These are phyloP conservation scores for Brevimyrus niger DNA, from an alignment of 2,113 vertebrate genomes.

Conservation along the genomic window DNA sequence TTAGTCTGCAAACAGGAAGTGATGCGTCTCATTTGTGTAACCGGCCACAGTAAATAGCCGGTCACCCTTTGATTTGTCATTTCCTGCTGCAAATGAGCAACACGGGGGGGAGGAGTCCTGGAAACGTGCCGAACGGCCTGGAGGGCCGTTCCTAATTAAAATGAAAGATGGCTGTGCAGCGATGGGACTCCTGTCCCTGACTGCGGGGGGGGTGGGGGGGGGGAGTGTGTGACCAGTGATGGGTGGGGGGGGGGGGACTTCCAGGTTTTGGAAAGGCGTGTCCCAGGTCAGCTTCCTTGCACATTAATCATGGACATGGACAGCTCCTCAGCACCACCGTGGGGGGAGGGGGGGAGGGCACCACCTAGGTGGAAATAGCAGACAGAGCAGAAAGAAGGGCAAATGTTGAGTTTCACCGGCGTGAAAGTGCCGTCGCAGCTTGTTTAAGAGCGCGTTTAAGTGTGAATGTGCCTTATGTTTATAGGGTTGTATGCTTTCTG, in stretches of 20 bases:
- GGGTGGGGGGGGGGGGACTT: background rate
- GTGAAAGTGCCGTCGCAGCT: background rate
- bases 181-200: background rate
- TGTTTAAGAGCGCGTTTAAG: background rate
- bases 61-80: background rate
- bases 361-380: background rate
- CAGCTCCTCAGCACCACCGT: constrained; percentile 36
- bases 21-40: background rate
- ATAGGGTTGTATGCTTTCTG: background rate
- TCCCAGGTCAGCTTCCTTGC: constrained; percentile 27
- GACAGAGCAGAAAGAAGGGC: background rate
- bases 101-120: background rate
- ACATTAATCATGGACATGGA: constrained; percentile 32
- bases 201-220: background rate
- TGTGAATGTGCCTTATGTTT: background rate
- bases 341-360: background rate
- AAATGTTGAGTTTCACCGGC: background rate
- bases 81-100: background rate
- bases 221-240: background rate
- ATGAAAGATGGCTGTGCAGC: background rate
- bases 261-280: constrained; percentile 17
- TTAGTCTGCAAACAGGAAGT: constrained; percentile 5
- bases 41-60: background rate
- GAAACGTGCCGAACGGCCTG: background rate
- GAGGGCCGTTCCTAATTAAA: background rate